Evolutionary conservation across 2,797 vertebrate genomes (phyloP), one percentile per base, ranked within the genome.

Genomic region (Falco biarmicus): DNA sequence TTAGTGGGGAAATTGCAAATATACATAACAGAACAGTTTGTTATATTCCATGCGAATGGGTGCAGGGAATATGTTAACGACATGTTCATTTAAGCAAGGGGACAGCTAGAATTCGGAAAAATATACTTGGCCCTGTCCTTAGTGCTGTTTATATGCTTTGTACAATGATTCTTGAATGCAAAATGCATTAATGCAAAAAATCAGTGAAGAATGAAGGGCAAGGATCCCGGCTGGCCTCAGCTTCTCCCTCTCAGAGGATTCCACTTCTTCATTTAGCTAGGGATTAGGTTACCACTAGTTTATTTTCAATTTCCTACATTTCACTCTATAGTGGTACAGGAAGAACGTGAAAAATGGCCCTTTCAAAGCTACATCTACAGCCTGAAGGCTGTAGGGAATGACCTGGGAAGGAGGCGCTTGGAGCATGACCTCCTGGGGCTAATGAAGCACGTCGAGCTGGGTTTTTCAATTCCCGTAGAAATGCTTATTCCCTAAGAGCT

Each of bases 51-150:
- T 78, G 60, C 61, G 79, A 91, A 56, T 0, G 0, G 86, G 41
- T 79, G 51, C 53, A 81, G 59, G n/a, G 83, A 93, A 63, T 91
- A 66, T n/a, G 84, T 91, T 95, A 96, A 88, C 73, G 83, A 57
- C n/a, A 9, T 32, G 48, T 84, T 94, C 47, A 39, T 81, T 84
- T 92, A 91, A 78, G 59, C 51, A 83, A 94, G 54, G n/a, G 92
- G 65, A 75, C 73, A 89, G 71, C 32, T 71, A 65, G 59, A 87
- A 87, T 86, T 66, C 66, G 7, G 84, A 48, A 73, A 90, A 82
- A 89, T 89, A 1, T 26, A 32, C 79, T 79, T 79, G 48, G 15
- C 56, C 31, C 54, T 73, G 69, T 91, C 85, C 69, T 69, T 75
- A 47, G 18, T 69, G 59, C 47, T 59, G 29, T 89, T 76, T 69